Base-by-base conservation (phyloP, 2,888 invertebrate genomes). In the Esperia sulphurella region DNA sequence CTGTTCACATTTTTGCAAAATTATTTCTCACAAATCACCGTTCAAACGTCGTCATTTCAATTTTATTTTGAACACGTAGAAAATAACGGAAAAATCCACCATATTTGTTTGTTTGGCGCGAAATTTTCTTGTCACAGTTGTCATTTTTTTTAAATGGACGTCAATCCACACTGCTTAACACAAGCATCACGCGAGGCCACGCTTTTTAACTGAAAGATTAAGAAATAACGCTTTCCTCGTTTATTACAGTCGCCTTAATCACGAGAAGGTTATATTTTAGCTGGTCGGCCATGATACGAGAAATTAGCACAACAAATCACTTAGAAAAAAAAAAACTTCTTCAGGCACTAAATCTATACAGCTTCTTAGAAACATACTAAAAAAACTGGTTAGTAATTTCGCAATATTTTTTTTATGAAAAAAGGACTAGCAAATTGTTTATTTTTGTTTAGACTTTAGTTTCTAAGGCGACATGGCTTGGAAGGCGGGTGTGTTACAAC, bases 391-490 rank as follows among this genome's bases (percentile, higher is more conserved):
- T 39, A 41, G 46, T 46, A 45, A 45, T 49, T 40, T 46, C 14
- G 33, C 41, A 44, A 58, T 53, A 65, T 45, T 45, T 45, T 21
- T 21, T n/a, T n/a, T n/a, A 59, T n/a, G 31, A 52, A 33, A 48
- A 31, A 33, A 30, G 35, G 35, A 33, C 30, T 61, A 28, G 43
- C 43, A 37, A 49, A 58, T 75, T 83, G 85, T 87, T 88, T 87
- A 83, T 87, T 86, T 86, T 86, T 86, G 86, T 88, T 87, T 85
- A 77, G 83, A 65, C 63, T 69, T 64, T 52, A 76, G 88, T 87
- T 86, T 81, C 88, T 87, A 86, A 80, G 88, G 83, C 82, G 83
- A 75, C 73, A 74, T 77, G 63, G 69, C 78, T 77, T 71, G 71
- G 64, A 77, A 83, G 86, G 80, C 77, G 72, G 80, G 71, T 72